Conservation (phyloP, 2,888 invertebrate species). For the Drosophila sordidula region DNA sequence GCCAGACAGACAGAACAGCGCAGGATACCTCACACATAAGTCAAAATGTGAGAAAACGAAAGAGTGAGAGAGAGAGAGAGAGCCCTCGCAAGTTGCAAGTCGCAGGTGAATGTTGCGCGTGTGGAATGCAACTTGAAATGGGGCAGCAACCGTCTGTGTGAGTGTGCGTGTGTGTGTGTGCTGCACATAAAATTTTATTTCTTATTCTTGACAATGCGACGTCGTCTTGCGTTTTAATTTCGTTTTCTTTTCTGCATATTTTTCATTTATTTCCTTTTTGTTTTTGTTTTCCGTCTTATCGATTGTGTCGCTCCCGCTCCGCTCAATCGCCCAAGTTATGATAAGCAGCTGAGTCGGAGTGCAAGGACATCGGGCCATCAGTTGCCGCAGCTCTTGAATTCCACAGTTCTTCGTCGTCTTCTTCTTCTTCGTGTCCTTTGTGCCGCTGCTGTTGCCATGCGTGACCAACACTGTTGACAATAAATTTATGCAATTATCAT, state of each 20-base stretch:
- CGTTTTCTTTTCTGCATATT: conserved; percentile 70
- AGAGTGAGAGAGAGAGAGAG: no score
- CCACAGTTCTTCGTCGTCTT: background rate
- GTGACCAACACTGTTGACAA: conserved; percentile 68
- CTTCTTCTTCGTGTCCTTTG: conserved; percentile 1
- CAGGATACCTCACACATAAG: background rate
- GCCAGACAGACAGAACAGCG: conserved; percentile 46
- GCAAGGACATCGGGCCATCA: conserved; percentile 35
- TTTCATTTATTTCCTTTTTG: conserved; percentile 49
- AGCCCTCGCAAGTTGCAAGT: conserved; percentile 40
- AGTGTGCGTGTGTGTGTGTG: conserved; percentile 4
- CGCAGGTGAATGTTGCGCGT: conserved; percentile 57
- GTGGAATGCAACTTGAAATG: conserved; percentile 51
- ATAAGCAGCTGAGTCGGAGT: conserved; percentile 39
- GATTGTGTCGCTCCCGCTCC: conserved; percentile 20
- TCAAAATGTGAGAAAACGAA: no score
- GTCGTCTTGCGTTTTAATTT: conserved; percentile 71
- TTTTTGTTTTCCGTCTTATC: conserved; percentile 25
- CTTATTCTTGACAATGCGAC: conserved; percentile 44
- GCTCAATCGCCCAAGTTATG: conserved; percentile 8
- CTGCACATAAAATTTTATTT: conserved; percentile 36
- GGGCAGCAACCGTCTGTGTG: conserved; percentile 33
- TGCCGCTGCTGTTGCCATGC: conserved; percentile 51
- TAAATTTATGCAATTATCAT: conserved; percentile 65
- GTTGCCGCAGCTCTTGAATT: background rate